These are phyloP conservation scores for Ornithoptera priamus DNA, from an alignment of 2,888 invertebrate genomes.

Conservation along the genomic window DNA sequence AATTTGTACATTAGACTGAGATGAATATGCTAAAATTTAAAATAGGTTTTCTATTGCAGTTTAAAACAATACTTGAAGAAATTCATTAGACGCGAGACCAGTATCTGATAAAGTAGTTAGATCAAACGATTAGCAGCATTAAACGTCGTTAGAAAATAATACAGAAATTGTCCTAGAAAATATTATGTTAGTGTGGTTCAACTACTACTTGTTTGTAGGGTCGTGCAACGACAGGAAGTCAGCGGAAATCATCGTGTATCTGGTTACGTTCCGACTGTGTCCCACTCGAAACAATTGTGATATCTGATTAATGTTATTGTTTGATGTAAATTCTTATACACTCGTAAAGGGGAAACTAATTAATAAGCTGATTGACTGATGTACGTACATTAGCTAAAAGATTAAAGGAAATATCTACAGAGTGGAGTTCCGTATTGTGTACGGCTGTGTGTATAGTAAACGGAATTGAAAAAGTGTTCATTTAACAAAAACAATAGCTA, in stretches of 20 bases:
- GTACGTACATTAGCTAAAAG: background rate
- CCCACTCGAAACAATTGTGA: constrained; percentile 29
- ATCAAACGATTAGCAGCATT: too few species aligned
- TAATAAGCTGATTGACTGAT: background rate
- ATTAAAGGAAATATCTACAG: background rate
- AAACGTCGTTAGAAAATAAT: background rate
- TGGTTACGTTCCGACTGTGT: constrained; percentile 41
- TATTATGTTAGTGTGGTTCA: constrained; percentile 4
- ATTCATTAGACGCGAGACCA: too few species aligned
- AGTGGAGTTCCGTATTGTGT: too few species aligned
- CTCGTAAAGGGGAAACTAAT: background rate
- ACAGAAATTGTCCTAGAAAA: background rate
- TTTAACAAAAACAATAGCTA: too few species aligned
- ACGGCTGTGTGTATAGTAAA: too few species aligned
- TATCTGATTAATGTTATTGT: constrained; percentile 25
- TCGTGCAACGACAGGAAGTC: constrained; percentile 42
- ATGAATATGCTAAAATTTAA: too few species aligned
- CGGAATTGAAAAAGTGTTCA: too few species aligned
- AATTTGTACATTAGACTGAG: too few species aligned
- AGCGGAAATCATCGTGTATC: constrained; percentile 50
- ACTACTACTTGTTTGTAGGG: constrained; percentile 30
- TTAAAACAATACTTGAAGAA: too few species aligned
- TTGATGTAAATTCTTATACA: constrained; percentile 3
- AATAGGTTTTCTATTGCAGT: too few species aligned
- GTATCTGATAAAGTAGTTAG: too few species aligned